A percentile compares a stretch with the other conserved stretches of the same genome.
Conservation (phyloP, 1,140 invertebrate species). For the Cyrtorhinus lividipennis region DNA sequence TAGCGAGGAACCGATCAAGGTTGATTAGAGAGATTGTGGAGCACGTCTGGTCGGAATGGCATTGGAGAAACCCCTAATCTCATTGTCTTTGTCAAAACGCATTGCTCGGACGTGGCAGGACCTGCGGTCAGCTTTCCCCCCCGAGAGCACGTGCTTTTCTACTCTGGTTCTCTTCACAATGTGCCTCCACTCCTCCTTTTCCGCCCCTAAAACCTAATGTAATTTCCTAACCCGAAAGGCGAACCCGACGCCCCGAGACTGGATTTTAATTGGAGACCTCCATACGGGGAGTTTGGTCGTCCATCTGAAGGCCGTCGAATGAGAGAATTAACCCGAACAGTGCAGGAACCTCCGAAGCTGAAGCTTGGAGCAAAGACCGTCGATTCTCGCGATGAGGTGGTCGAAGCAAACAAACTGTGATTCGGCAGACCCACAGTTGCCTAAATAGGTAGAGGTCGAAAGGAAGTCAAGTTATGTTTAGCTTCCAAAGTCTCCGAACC, state of each 20-base stretch:
- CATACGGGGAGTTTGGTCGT: too few species aligned
- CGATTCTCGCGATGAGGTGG: too few species aligned
- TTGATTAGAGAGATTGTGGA: slow-evolving; percentile 12
- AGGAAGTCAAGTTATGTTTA: too few species aligned
- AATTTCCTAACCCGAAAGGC: background rate
- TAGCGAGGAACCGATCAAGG: slow-evolving; percentile 13
- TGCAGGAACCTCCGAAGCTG: too few species aligned
- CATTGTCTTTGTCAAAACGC: slow-evolving; percentile 16
- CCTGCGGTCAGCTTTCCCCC: slow-evolving; percentile 8
- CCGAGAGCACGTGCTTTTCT: background rate
- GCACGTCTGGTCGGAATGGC: slow-evolving; percentile 13
- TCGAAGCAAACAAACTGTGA: too few species aligned
- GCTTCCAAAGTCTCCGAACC: too few species aligned
- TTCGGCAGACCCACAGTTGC: too few species aligned
- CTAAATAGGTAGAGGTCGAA: too few species aligned
- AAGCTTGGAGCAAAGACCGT: too few species aligned
- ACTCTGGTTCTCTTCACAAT: background rate
- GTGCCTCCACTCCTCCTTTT: background rate
- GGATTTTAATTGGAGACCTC: slow-evolving; percentile 3
- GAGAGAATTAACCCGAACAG: too few species aligned
- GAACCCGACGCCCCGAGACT: background rate
- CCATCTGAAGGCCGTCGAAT: too few species aligned
- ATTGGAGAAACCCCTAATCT: slow-evolving; percentile 2
- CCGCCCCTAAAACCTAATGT: background rate
- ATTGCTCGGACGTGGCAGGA: slow-evolving; percentile 11